phyloP scores from a whole-genome alignment of 2,113 vertebrate genomes.

The Rhegmatorhina hoffmannsi region DNA sequence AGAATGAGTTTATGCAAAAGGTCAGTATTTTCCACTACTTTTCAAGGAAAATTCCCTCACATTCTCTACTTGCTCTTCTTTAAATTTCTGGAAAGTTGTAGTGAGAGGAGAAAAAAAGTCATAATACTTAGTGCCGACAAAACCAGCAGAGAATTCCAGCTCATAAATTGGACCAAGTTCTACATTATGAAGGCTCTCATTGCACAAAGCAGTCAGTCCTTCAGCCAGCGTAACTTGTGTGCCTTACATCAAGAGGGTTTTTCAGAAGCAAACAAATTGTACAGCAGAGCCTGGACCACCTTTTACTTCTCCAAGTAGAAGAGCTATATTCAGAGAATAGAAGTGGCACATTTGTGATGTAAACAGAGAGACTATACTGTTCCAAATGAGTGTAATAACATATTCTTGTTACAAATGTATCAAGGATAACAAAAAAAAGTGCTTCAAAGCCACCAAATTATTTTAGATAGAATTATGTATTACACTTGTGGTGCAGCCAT shows the following conservation, averaged over 20 bases:
- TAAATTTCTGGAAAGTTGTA: neutral
- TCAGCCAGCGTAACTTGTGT: neutral
- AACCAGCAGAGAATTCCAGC: neutral
- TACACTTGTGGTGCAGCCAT: neutral
- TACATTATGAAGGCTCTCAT: neutral
- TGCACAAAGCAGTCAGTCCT: neutral
- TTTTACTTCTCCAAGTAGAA: neutral
- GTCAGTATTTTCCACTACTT: neutral
- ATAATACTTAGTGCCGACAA: neutral
- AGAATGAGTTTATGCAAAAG: conserved; percentile 2
- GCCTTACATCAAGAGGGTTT: neutral
- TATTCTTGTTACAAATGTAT: neutral
- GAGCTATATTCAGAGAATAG: neutral
- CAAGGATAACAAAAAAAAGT: neutral
- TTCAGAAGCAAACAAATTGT: neutral
- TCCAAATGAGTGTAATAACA: neutral
- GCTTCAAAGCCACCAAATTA: neutral
- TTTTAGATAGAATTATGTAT: neutral
- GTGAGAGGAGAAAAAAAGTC: neutral
- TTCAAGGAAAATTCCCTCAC: neutral
- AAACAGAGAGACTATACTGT: neutral
- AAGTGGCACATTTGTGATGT: neutral
- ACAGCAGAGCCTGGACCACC: neutral
- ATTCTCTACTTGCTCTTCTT: neutral
- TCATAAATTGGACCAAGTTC: neutral